phyloP scores from a whole-genome alignment of 2,888 invertebrate genomes.

The Platycheirus rosarum region DNA sequence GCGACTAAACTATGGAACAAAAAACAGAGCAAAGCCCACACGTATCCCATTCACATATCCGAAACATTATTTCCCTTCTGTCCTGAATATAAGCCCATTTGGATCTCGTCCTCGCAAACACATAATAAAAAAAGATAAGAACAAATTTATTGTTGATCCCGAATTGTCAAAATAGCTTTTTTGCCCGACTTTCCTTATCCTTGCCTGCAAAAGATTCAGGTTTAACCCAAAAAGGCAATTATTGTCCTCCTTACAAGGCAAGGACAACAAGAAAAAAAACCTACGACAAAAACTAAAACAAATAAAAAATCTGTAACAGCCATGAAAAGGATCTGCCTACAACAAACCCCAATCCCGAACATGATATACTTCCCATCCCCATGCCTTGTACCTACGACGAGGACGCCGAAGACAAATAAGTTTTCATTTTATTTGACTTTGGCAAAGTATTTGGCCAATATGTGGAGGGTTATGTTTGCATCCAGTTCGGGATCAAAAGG shows the following conservation, averaged over 20 bases:
- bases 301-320: slow-evolving; percentile 74
- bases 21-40: neutral
- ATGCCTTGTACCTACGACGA: neutral
- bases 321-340: slow-evolving; percentile 71
- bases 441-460: slow-evolving; percentile 68
- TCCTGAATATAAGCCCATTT: slow-evolving; percentile 53
- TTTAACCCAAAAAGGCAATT: slow-evolving; percentile 49
- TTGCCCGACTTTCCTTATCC: slow-evolving; percentile 29
- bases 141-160: slow-evolving; percentile 70
- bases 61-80: slow-evolving; percentile 58
- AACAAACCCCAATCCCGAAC: slow-evolving; percentile 46
- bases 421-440: slow-evolving; percentile 73
- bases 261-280: slow-evolving; percentile 75
- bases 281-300: slow-evolving; percentile 75
- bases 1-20: too few species aligned
- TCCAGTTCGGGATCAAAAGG: slow-evolving; percentile 59
- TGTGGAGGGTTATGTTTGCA: slow-evolving; percentile 65
- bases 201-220: slow-evolving; percentile 18
- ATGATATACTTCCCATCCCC: slow-evolving; percentile 30
- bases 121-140: slow-evolving; percentile 10
- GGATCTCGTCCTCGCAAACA: slow-evolving; percentile 25
- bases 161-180: slow-evolving; percentile 70
- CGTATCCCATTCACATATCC: slow-evolving; percentile 46
- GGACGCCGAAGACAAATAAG: slow-evolving; percentile 67
- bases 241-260: slow-evolving; percentile 50